Evolutionary conservation across 2,888 invertebrate species (phyloP), one percentile per base, ranked within the genome.

Genomic region (Nezara viridula): DNA sequence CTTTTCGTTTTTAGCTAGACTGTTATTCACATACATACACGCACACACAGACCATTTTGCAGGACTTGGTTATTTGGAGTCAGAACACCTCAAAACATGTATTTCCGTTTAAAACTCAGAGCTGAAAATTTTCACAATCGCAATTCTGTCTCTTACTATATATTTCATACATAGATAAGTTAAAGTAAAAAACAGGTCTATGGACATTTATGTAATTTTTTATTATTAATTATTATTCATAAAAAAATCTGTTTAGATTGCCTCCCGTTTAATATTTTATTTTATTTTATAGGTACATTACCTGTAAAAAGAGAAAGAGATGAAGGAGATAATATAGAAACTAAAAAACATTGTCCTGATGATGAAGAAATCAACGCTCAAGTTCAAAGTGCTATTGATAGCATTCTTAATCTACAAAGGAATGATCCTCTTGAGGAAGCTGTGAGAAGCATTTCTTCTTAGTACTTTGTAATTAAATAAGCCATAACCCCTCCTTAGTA

Each of bases 331-430:
- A 95, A 95, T 90, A 95, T 95, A 91, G 96, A 96, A 92, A 96
- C 96, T 90, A 96, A 96, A 92, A 96, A 95, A 60, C 91, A 91
- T 88, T 91, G 91, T 90, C 91, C 91, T 9, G 93, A 93, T 90
- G 94, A 95, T 91, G 95, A 95, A 91, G 95, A 95, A 91, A 95
- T 96, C 90, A 96, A 95, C 91, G 95, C 96, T 50, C 96, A 96
- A 92, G 96, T 96, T 90, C 96, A 96, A 92, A 96, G 95, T 92
- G 96, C 96, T 91, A 96, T 96, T 91, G 96, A 96, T 92, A 96
- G 96, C 92, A 96, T 96, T 92, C 93, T 96, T 90, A 96, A 96
- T 93, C 93, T 96, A 91, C 96, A 96, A 92, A 94, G 92, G 52
- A 90, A 90, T 66, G 89, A 89, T 32, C 85, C 90, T 21, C 89